Base-by-base conservation (phyloP, 2,888 invertebrate genomes). In the Leptura quadrifasciata region DNA sequence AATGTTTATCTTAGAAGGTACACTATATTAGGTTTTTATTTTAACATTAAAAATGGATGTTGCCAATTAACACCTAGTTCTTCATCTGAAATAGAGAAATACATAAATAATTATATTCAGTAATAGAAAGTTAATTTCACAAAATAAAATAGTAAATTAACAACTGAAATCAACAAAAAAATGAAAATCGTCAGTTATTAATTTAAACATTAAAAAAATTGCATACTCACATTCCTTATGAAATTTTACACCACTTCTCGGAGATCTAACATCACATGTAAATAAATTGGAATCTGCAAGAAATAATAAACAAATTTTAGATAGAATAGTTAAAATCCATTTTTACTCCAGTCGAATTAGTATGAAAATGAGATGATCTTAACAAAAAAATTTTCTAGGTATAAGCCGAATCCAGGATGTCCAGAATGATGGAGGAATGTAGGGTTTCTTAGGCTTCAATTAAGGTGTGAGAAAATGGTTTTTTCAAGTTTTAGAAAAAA, bases 251-350 rank as follows among this genome's bases (percentile, higher is more conserved):
- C 60, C 15, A 9, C 27, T 68, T 10, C 27, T 54, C 52, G n/a
- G 52, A 47, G 35, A 27, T 63, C 54, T 61, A 74, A 69, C 75
- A 77, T 83, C 81, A 85, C 85, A 86, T 86, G 75, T 86, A 86
- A 63, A 84, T 85, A 76, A 86, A 86, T 69, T 86, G 84, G 80
- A 86, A 86, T 71, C 84, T 84, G 72, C 0, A 83, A 83, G 68
- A 74, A 61, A 75, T 17, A 75, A 75, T 21, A 9, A 63, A 60
- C 2, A 21, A 60, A 39, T 20, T 20, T 68, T 20, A 27, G 4
- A 54, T 15, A 15, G n/a, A 54, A 57, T 21, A 27, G 54, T 64
- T 9, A 39, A 27, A 55, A 12, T 27, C 31, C 69, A 60, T 31
- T 17, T 57, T 8, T 24, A 35, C 1, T 24, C n/a, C n/a, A n/a